These are phyloP conservation scores for Monodelphis domestica DNA, from an alignment of 2,797 vertebrate genomes.

Conservation along the genomic window DNA sequence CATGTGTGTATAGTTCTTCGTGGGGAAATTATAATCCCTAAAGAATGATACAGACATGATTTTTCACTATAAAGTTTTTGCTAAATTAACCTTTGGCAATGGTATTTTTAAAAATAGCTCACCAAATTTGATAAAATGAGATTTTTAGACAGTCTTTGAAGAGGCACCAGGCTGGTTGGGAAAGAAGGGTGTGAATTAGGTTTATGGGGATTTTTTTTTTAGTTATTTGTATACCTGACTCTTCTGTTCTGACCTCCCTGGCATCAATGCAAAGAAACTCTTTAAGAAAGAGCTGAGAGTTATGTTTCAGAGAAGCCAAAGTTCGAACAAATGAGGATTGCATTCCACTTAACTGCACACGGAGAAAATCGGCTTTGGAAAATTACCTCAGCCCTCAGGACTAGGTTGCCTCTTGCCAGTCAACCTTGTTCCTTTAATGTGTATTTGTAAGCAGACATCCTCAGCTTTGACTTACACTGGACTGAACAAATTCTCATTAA, in stretches of 20 bases:
- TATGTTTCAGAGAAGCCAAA: constrained; percentile 67
- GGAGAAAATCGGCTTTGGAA: constrained; percentile 79
- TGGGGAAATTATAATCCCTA: background rate
- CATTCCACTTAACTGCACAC: constrained; percentile 72
- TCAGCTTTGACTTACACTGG: constrained; percentile 48
- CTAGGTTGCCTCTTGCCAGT: constrained; percentile 64
- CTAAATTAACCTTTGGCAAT: constrained; percentile 44
- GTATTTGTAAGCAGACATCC: constrained; percentile 48
- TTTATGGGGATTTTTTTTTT: constrained; percentile 54
- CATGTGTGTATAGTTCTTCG: constrained; percentile 9
- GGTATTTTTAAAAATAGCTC: constrained; percentile 56
- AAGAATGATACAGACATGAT: constrained; percentile 28
- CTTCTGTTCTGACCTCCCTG: constrained; percentile 66
- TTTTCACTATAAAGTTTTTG: constrained; percentile 39
- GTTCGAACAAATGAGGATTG: constrained; percentile 77
- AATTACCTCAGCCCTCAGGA: constrained; percentile 55
- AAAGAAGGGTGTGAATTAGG: background rate
- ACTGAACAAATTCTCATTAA: constrained; percentile 74
- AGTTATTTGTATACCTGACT: constrained; percentile 66
- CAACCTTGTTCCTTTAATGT: constrained; percentile 48
- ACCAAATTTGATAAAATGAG: constrained; percentile 69
- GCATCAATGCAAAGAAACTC: constrained; percentile 67
- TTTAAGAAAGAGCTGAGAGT: constrained; percentile 68
- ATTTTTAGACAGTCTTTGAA: constrained; percentile 61
- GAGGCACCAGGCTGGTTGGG: background rate